phyloP scores from a whole-genome alignment of 1,140 invertebrate genomes.

The Meloidogyne exigua region DNA sequence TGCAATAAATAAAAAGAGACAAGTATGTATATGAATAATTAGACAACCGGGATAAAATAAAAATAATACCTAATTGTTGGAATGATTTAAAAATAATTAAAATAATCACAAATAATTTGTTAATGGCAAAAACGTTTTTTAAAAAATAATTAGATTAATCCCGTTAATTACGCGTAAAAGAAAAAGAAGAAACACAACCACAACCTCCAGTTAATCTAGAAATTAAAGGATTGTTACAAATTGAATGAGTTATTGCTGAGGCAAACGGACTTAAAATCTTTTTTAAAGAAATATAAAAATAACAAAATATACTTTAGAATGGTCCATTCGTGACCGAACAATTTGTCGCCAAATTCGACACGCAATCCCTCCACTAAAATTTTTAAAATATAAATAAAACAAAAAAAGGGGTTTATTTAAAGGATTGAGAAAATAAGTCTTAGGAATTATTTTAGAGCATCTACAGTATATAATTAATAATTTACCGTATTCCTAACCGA shows the following conservation, averaged over 20 bases:
- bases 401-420: too few species aligned
- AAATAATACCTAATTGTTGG: neutral
- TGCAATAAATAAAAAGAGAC: too few species aligned
- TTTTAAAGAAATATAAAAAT: neutral
- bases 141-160: neutral
- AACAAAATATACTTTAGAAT: conserved; percentile 27
- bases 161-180: neutral
- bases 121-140: neutral
- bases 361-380: conserved; percentile 60
- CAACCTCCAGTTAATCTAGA: neutral
- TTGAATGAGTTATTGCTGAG: conserved; percentile 20
- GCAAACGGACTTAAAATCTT: neutral
- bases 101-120: neutral
- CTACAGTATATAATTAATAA: conserved; percentile 2
- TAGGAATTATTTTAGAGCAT: too few species aligned
- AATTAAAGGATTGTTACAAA: conserved; percentile 8
- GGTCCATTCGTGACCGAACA: conserved; percentile 48
- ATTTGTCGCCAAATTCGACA: conserved; percentile 62
- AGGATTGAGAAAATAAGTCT: too few species aligned
- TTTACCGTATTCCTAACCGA: conserved; percentile 73
- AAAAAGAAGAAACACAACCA: neutral
- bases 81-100: neutral
- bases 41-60: too few species aligned
- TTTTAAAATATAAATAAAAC: neutral
- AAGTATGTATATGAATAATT: too few species aligned